A percentile compares a stretch with the other conserved stretches of the same genome.
phyloP scores from a whole-genome alignment of 1,140 invertebrate species.

The Pachypeltis micranthus region DNA sequence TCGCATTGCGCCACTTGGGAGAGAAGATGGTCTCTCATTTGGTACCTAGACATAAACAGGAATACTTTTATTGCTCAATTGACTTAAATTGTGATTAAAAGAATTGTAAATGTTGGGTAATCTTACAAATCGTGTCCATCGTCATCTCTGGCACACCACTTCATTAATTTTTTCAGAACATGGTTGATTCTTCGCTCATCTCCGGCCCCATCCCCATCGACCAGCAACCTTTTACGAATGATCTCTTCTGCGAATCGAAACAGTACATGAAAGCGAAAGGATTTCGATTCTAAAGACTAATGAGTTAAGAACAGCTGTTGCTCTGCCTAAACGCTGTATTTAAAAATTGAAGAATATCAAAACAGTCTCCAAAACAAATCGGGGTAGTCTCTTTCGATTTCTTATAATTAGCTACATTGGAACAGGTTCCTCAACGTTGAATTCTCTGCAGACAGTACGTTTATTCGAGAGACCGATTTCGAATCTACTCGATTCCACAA shows the following conservation, averaged over 20 bases:
- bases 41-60: background rate
- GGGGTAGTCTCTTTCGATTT: too few relatives aligned
- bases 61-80: background rate
- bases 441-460: too few relatives aligned
- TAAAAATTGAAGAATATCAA: too few relatives aligned
- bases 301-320: too few relatives aligned
- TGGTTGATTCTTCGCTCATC: constrained; percentile 82
- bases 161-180: constrained; percentile 74
- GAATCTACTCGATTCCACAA: too few relatives aligned
- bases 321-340: too few relatives aligned
- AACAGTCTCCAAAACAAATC: too few relatives aligned
- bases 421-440: too few relatives aligned
- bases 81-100: background rate
- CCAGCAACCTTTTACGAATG: constrained; percentile 73
- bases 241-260: constrained; percentile 84
- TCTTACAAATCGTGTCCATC: constrained; percentile 45
- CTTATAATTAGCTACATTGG: too few relatives aligned
- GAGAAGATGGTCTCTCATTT: constrained; percentile 61
- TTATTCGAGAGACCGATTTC: too few relatives aligned
- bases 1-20: constrained; percentile 76
- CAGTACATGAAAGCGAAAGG: too few relatives aligned
- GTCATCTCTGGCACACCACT: constrained; percentile 72
- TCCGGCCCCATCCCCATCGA: constrained; percentile 91
- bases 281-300: too few relatives aligned
- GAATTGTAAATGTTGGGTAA: background rate